Evolutionary conservation across 2,888 invertebrate species (phyloP), one percentile per base, ranked within the genome.

Genomic region (Uropetala carovei): DNA sequence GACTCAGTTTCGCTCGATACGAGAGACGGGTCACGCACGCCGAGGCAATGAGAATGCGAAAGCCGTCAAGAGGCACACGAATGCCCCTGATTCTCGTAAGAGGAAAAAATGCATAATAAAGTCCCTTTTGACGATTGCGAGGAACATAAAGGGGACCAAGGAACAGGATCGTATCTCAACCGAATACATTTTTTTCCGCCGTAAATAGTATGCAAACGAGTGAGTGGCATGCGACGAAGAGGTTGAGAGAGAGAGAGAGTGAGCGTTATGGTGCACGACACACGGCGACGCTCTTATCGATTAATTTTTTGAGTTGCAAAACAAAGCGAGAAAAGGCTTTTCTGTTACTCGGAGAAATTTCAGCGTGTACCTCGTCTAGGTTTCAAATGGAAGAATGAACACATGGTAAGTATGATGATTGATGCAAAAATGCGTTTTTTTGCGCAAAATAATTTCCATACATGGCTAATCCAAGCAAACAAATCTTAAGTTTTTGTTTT

Each of bases 101-200:
- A 5, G 43, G 43, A 43, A 75, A 27, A 75, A 10, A 22, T 27
- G 75, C 75, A 22, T 75, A 75, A 27, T 75, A 75, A 75, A 75
- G 27, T 75, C 75, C 27, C 43, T 22, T 27, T 27, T 75, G 75
- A 75, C 75, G 27, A 75, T 13, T 27, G 43, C 43, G 43, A 43
- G 43, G 75, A 75, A 75, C 75, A 75, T 75, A 75, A 75, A 68
- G 27, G 11, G 22, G 22, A 11, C 75, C 75, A 22, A 27, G 27
- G 75, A 27, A 75, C 75, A 18, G 75, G 75, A 75, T 75, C 75
- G 75, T 75, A 75, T 75, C 75, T 75, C 27, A 27, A 75, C 22
- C 27, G 75, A 75, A 22, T 75, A 18, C 4, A 27, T 27, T 22
- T 68, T 68, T 68, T 68, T 68, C 13, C 68, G 22, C 22, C 27